Evolutionary conservation across 2,113 vertebrate species (phyloP).

Genomic region (Sardina pilchardus): DNA sequence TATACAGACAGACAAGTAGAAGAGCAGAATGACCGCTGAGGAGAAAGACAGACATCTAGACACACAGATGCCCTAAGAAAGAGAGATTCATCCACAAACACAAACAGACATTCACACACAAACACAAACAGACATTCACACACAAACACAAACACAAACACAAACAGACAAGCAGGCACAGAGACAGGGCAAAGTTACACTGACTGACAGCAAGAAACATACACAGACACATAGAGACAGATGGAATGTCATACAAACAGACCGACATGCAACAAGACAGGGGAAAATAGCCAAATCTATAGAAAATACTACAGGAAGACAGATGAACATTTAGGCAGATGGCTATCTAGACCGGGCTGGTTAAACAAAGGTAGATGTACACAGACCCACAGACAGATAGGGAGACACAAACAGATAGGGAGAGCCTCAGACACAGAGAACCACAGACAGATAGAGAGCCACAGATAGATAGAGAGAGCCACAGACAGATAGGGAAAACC

Average conservation of each 20-base stretch:
- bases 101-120: neutral
- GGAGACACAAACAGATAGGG: too few species aligned
- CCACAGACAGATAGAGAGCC: neutral
- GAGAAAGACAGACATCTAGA: neutral
- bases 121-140: neutral
- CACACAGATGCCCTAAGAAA: neutral
- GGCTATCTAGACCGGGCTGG: too few species aligned
- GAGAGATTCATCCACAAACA: neutral
- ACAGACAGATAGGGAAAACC: neutral
- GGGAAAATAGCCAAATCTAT: too few species aligned
- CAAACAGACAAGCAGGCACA: neutral
- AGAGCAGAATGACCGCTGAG: neutral
- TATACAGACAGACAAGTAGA: neutral
- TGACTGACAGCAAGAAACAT: neutral
- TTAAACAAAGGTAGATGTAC: too few species aligned
- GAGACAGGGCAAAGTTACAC: neutral
- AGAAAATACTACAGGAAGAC: neutral
- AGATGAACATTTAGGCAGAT: neutral
- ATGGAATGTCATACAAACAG: neutral
- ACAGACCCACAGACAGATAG: too few species aligned
- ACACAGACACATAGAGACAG: neutral
- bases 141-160: neutral
- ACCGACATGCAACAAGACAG: neutral
- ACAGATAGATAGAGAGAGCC: neutral
- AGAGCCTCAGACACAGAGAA: too few species aligned